Evolutionary conservation across 2,113 vertebrate genomes (phyloP).

Genomic region (Otis tarda): DNA sequence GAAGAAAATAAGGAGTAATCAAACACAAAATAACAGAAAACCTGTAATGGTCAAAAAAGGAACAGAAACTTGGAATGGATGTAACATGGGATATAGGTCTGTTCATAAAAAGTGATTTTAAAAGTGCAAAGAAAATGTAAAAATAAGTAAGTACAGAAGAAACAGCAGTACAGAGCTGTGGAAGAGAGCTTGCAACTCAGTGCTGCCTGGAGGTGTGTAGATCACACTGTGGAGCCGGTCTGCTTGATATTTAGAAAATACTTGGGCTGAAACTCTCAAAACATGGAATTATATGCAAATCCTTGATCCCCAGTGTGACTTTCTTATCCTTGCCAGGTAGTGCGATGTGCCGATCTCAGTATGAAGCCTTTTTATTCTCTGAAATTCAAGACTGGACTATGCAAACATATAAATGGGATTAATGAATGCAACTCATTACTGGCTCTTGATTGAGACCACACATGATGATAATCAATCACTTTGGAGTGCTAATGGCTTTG

Average conservation of each 20-base stretch:
- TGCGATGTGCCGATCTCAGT: background rate
- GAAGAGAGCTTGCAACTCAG: background rate
- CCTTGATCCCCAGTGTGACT: background rate
- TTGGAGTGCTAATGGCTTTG: conserved; percentile 63
- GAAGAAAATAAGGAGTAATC: background rate
- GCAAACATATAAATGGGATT: conserved; percentile 61
- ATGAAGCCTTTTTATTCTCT: conserved; percentile 38
- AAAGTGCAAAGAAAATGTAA: background rate
- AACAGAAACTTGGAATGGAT: background rate
- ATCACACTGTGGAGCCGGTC: background rate
- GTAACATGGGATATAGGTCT: background rate
- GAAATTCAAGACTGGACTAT: conserved; percentile 39
- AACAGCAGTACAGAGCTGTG: background rate
- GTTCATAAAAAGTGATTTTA: background rate
- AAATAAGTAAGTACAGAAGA: background rate
- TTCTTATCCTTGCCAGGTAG: background rate
- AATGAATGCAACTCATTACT: conserved; percentile 60
- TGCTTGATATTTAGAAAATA: background rate
- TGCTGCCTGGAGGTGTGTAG: background rate
- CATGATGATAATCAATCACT: conserved; percentile 68
- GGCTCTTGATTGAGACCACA: conserved; percentile 69
- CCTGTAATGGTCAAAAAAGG: background rate
- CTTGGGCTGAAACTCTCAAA: background rate
- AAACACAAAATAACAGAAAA: background rate
- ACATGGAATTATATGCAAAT: background rate